Evolutionary conservation across 2,113 vertebrate species (phyloP).

Genomic region (Nothoprocta perdicaria): DNA sequence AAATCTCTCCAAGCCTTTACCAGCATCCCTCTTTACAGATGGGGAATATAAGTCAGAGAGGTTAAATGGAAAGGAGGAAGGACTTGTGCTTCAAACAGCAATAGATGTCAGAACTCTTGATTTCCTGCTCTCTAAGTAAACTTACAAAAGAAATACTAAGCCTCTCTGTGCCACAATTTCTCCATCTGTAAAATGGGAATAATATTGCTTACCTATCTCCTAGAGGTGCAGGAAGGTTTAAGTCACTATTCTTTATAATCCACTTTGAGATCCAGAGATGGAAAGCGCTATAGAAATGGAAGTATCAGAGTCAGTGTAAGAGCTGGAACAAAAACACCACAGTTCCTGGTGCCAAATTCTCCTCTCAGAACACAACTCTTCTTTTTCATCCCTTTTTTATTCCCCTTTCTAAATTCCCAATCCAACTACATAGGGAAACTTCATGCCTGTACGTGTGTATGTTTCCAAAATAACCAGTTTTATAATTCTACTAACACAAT

Average conservation of each 20-base stretch:
- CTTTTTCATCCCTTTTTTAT: constrained; percentile 14
- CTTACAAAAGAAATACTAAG: constrained; percentile 37
- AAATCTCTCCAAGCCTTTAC: constrained; percentile 11
- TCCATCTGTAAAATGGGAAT: constrained; percentile 76
- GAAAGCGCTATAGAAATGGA: constrained; percentile 75
- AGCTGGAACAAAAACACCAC: constrained; percentile 62
- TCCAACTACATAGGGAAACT: not conserved
- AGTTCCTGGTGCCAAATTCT: constrained; percentile 62
- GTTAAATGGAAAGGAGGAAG: constrained; percentile 72
- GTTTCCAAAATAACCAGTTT: constrained; percentile 3
- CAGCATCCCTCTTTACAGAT: constrained; percentile 70
- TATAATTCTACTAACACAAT: constrained; percentile 11
- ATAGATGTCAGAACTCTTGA: not conserved
- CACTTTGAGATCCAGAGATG: constrained; percentile 77
- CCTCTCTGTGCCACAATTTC: constrained; percentile 74
- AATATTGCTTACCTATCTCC: constrained; percentile 74
- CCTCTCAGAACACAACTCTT: constrained; percentile 50
- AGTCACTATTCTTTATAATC: constrained; percentile 77
- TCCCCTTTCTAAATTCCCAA: not conserved
- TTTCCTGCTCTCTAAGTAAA: not conserved
- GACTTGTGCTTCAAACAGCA: constrained; percentile 35
- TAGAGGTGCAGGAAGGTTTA: constrained; percentile 74
- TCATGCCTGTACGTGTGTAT: not conserved
- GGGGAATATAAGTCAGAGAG: constrained; percentile 75
- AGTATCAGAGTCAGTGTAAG: constrained; percentile 73